Base-by-base conservation (phyloP, 2,797 vertebrate species). In the Fundulus diaphanus region DNA sequence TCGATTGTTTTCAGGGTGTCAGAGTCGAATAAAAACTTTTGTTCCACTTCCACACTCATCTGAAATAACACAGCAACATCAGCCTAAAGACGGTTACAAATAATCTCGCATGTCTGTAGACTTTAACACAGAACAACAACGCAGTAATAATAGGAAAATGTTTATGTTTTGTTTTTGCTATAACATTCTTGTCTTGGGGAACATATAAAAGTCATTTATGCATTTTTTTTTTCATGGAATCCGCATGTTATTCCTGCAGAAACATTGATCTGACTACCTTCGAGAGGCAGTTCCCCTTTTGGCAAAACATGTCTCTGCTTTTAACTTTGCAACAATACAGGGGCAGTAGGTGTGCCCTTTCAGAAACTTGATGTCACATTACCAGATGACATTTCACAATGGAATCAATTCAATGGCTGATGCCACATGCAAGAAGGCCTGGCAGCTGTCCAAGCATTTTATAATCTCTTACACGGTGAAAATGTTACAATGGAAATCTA, bases 11-110 rank as follows among this genome's bases (percentile, higher is more conserved):
- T 89, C 72, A 92, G 57, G 52, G 88, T 93, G 73, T 94, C 87
- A 33, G 90, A 85, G 27, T 73, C 88, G 82, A 88, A 95, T 37
- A 94, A 61, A 89, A 96, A 96, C 76, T 96, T 96, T 74, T 94
- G 94, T 88, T 96, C 96, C 86, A 96, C 94, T 85, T 96, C 95
- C 54, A 96, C 91, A 70, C 85, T 92, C 95, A 96, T 92, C 93
- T 94, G 82, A 85, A 91, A 92, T 40, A 7, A 87, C 63, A 89
- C 0, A 74, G 5, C 56, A 54, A 81, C 49, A 84, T 74, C 44
- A 78, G 52, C 29, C 74, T 27, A 33, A 27, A 73, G n/a, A 11
- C 5, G 1, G 33, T 35, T 13, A 22, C 7, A 48, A 46, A 27
- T 54, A 35, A 51, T 12, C 3, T 11, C 35, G 40, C 6, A 35